Conservation (phyloP, 2,113 vertebrate genomes). For the Archocentrus centrarchus region DNA sequence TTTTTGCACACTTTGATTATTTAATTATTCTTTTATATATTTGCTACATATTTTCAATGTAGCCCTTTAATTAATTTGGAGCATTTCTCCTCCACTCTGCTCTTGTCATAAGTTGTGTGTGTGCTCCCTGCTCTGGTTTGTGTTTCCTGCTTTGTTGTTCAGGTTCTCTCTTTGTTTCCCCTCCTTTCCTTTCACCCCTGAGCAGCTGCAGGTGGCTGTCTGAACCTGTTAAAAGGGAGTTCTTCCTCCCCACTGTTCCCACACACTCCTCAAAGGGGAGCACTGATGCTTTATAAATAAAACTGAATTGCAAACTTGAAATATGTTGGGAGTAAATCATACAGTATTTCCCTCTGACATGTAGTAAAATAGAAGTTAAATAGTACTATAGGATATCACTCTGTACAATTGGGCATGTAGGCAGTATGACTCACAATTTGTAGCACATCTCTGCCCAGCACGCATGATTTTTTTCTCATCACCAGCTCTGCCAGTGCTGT, state of each 20-base stretch:
- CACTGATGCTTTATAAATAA: accelerated
- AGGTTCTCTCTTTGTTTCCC: too few relatives aligned
- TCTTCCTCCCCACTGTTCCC: too few relatives aligned
- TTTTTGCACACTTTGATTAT: background rate
- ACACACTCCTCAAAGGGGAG: background rate
- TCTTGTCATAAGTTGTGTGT: too few relatives aligned
- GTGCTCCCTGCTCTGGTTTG: too few relatives aligned
- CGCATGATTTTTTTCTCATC: slow-evolving; percentile 10
- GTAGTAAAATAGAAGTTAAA: background rate
- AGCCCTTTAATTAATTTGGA: too few relatives aligned
- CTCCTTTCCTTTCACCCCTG: too few relatives aligned
- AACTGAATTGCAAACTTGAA: background rate
- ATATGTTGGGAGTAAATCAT: background rate
- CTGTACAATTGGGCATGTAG: background rate
- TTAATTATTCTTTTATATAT: background rate
- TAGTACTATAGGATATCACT: background rate
- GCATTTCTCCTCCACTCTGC: too few relatives aligned
- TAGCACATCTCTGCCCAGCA: background rate
- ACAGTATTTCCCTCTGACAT: background rate
- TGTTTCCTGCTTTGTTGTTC: too few relatives aligned
- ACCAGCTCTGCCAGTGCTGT: slow-evolving; percentile 16
- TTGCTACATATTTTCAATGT: too few relatives aligned
- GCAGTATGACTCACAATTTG: background rate
- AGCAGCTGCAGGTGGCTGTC: too few relatives aligned
- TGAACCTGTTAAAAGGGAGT: too few relatives aligned